Percentiles rank a stretch among this genome's conserved stretches.
These are phyloP conservation scores for Chrysocyon brachyurus DNA, from an alignment of 2,797 vertebrate species.

Conservation along the genomic window DNA sequence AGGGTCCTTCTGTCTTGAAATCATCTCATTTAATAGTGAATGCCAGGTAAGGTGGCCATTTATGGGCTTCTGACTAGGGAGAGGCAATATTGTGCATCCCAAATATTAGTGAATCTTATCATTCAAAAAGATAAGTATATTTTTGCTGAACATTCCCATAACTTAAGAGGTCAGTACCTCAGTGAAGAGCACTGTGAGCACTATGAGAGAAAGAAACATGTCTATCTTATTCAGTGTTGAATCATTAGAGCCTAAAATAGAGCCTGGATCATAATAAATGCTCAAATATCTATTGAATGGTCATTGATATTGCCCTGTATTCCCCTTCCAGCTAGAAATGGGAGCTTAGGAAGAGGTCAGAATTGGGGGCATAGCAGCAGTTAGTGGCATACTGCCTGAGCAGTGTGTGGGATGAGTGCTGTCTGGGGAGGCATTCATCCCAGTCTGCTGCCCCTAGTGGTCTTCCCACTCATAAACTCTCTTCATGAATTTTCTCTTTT, in stretches of 20 bases:
- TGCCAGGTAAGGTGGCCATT: neutral
- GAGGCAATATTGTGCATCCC: neutral
- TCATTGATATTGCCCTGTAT: neutral
- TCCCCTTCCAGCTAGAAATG: neutral
- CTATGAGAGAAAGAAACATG: neutral
- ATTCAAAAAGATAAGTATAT: neutral
- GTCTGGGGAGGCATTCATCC: neutral
- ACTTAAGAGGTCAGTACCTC: neutral
- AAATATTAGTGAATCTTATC: neutral
- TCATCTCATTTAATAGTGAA: conserved; percentile 5
- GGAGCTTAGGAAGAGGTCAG: neutral
- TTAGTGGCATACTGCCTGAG: neutral
- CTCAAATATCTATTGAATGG: neutral
- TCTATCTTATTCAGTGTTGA: neutral
- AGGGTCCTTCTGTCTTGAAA: neutral
- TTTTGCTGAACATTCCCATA: neutral
- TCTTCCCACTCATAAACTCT: neutral
- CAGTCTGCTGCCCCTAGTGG: neutral
- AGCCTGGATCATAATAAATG: neutral
- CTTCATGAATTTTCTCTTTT: neutral
- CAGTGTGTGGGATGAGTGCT: no score
- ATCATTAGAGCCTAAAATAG: neutral
- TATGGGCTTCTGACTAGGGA: neutral
- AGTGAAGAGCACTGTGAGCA: neutral
- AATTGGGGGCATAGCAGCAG: neutral